Evolutionary conservation across 2,113 vertebrate genomes (phyloP).

Genomic region (Colossoma macropomum): DNA sequence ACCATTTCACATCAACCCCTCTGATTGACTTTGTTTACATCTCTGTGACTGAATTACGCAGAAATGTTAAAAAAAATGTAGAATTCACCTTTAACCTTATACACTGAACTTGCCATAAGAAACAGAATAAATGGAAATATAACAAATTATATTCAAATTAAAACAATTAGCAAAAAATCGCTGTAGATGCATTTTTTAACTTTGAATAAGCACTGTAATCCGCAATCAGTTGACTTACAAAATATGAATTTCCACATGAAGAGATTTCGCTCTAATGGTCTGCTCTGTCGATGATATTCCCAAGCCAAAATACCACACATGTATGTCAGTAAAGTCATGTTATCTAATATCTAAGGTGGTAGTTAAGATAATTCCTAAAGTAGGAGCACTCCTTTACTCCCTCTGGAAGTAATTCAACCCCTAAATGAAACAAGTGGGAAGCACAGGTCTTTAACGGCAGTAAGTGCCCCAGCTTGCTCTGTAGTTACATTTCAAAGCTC

Average conservation of each 20-base stretch:
- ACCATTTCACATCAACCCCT: no score
- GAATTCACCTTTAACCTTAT: no score
- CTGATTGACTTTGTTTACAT: no score
- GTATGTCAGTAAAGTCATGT: conserved; percentile 26
- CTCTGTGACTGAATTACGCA: no score
- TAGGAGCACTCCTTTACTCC: conserved; percentile 24
- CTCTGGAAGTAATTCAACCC: conserved; percentile 45
- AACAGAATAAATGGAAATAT: not conserved
- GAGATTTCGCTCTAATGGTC: not conserved
- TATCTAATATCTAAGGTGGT: conserved; percentile 46
- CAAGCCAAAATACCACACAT: not conserved
- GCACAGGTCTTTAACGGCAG: conserved; percentile 44
- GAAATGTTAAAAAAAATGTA: no score
- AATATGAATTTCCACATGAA: not conserved
- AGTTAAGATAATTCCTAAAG: conserved; percentile 44
- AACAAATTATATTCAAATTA: not conserved
- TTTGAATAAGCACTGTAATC: no score
- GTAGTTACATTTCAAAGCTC: conserved; percentile 76
- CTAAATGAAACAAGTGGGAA: conserved; percentile 41
- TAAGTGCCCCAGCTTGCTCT: conserved; percentile 42
- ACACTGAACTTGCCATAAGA: not conserved
- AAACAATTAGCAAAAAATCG: not conserved
- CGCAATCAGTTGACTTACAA: not conserved
- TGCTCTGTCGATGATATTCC: conserved; percentile 12
- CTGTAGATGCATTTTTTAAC: not conserved